These are phyloP conservation scores for Turritopsis dohrnii DNA, from an alignment of 30 jellyfish, hydroid and myxozoan genomes.

Conservation along the genomic window DNA sequence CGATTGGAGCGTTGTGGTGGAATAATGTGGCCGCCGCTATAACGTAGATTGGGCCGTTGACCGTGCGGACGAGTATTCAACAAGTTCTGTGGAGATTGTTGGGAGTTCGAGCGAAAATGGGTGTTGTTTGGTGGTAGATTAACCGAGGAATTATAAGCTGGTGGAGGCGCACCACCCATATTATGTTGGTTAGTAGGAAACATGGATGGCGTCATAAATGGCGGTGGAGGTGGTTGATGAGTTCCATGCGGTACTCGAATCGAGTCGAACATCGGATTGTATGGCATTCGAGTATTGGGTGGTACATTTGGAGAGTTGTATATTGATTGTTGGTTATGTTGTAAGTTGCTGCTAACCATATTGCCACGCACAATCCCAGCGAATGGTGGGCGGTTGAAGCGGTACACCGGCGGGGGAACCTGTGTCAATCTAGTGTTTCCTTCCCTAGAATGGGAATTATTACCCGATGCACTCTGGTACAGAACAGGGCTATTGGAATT, in stretches of 20 bases:
- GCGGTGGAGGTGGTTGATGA: neutral
- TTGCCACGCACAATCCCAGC: neutral
- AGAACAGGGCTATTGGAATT: neutral
- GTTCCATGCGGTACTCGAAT: neutral
- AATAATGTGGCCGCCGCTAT: neutral
- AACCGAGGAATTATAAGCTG: neutral
- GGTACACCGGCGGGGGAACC: neutral
- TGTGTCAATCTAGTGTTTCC: neutral
- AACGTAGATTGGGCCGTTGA: neutral
- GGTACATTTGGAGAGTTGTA: neutral
- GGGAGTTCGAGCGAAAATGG: neutral
- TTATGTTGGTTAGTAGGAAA: neutral
- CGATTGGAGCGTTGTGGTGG: neutral
- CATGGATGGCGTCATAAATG: neutral
- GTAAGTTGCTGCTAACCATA: neutral
- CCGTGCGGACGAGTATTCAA: neutral
- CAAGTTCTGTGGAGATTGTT: neutral
- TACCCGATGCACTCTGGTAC: neutral
- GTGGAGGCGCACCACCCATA: neutral
- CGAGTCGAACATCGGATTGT: neutral
- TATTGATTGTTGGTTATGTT: neutral
- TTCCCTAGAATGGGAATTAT: neutral
- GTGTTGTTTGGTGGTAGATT: neutral
- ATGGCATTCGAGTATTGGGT: neutral
- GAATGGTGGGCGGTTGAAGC: neutral